Base-by-base conservation (phyloP, 2,113 vertebrate species). In the Bujurquina vittata region DNA sequence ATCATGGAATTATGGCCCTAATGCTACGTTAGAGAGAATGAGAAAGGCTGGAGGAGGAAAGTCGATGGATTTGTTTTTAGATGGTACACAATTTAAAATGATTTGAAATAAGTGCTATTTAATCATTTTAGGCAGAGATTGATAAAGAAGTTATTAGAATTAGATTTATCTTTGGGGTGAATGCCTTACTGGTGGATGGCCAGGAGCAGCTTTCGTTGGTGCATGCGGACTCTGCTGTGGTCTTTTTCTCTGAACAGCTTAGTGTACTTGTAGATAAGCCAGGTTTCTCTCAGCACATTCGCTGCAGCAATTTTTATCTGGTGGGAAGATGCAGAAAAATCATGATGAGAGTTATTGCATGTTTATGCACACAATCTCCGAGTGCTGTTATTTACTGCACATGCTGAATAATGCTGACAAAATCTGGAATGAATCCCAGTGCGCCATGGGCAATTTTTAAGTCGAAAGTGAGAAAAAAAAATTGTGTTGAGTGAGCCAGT, bases 191-290 rank as follows among this genome's bases (percentile, higher is more conserved):
- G 97, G 96, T 99, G 98, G 94, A 99, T 99, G 93, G 98, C 98
- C 95, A 99, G 97, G 80, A 99, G 97, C 94, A 99, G 97, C 95
- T 99, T 98, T 94, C 98, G 95, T 95, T 98, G 97, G 95, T 99
- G 98, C 95, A 96, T 97, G 91, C 98, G 97, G 90, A 98, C 98
- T 94, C 96, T 96, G 95, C 96, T 94, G 54, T 96, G 95, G 92
- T 99, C 97, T 62, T 95, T 95, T 92, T 97, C 97, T 93, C 96
- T 97, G 90, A 96, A 97, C 93, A 99, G 97, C 95, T 97, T 97
- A 63, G 97, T 99, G 95, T 98, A 95, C 95, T 99, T 99, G 95
- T 99, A 98, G 95, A 99, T 99, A 40, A 99, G 97, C 98, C 98
- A 99, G 61, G 98, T 98, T 96, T 99, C 98, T 95, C 98, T 97